Evolutionary conservation across 2,888 invertebrate genomes (phyloP).

Genomic region (Stenodera caucasica): DNA sequence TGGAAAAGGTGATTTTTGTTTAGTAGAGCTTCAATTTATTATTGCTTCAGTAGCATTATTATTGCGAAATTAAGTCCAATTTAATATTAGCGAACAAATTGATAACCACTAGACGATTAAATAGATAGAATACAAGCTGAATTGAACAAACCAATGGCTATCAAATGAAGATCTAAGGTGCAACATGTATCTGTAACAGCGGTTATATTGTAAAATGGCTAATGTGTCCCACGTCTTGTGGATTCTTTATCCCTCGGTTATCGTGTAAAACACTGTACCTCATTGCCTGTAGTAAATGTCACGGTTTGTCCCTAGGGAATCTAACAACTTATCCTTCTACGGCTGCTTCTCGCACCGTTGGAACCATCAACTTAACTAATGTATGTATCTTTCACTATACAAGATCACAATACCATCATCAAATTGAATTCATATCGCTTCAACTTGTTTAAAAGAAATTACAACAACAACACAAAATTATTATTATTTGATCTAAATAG

Average conservation of each 20-base stretch:
- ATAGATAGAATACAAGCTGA: constrained; percentile 25
- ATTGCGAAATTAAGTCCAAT: constrained; percentile 19
- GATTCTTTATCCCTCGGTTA: constrained; percentile 30
- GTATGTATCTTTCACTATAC: constrained; percentile 27
- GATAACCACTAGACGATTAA: constrained; percentile 24
- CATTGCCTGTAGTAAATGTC: constrained; percentile 31
- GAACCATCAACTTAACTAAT: constrained; percentile 30
- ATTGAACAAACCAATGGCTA: constrained; percentile 17
- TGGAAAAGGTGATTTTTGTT: neutral
- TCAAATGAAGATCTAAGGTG: constrained; percentile 30
- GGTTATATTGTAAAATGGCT: constrained; percentile 32
- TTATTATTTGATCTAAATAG: no score
- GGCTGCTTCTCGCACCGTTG: constrained; percentile 23
- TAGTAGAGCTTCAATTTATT: neutral
- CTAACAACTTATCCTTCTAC: constrained; percentile 30
- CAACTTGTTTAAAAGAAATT: neutral
- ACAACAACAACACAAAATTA: neutral
- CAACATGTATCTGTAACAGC: constrained; percentile 27
- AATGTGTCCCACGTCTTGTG: constrained; percentile 32
- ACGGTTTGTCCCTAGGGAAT: constrained; percentile 23
- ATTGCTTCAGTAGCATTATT: neutral
- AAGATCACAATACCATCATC: constrained; percentile 30
- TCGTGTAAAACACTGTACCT: constrained; percentile 32
- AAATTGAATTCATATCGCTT: constrained; percentile 26
- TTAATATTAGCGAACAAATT: constrained; percentile 27